Conservation (phyloP, 2,888 invertebrate genomes). For the Tetropium fuscum region DNA sequence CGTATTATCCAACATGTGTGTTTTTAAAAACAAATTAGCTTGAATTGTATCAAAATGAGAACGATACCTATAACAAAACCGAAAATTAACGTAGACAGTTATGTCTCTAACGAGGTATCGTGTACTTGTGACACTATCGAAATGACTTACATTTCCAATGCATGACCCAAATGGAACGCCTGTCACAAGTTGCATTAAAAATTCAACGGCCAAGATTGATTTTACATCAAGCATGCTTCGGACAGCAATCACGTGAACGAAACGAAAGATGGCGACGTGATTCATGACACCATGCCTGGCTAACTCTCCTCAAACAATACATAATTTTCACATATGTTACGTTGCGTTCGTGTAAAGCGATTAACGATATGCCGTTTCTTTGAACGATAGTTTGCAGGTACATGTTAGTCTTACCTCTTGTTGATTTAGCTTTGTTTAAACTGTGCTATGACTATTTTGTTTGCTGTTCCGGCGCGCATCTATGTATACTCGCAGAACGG, state of each 20-base stretch:
- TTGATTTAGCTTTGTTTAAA: slow-evolving; percentile 25
- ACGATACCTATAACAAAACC: too few relatives aligned
- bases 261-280: slow-evolving; percentile 32
- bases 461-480: slow-evolving; percentile 4
- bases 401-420: slow-evolving; percentile 8
- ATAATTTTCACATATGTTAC: slow-evolving; percentile 25
- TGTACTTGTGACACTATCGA: too few relatives aligned
- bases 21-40: too few relatives aligned
- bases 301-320: slow-evolving; percentile 17
- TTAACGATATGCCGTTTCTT: slow-evolving; percentile 11
- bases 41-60: too few relatives aligned
- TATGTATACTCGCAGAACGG: not conserved
- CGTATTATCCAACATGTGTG: too few relatives aligned
- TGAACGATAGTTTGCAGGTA: slow-evolving; percentile 16
- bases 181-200: slow-evolving; percentile 47
- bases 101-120: too few relatives aligned
- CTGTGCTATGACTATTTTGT: slow-evolving; percentile 19
- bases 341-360: slow-evolving; percentile 6
- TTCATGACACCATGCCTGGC: slow-evolving; percentile 27
- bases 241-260: slow-evolving; percentile 27
- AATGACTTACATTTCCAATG: slow-evolving; percentile 10
- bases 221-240: slow-evolving; percentile 49
- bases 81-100: too few relatives aligned
- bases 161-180: slow-evolving; percentile 25
- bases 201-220: slow-evolving; percentile 54